Evolutionary conservation across 2,113 vertebrate species (phyloP).

Genomic region (Anthoscopus minutus): DNA sequence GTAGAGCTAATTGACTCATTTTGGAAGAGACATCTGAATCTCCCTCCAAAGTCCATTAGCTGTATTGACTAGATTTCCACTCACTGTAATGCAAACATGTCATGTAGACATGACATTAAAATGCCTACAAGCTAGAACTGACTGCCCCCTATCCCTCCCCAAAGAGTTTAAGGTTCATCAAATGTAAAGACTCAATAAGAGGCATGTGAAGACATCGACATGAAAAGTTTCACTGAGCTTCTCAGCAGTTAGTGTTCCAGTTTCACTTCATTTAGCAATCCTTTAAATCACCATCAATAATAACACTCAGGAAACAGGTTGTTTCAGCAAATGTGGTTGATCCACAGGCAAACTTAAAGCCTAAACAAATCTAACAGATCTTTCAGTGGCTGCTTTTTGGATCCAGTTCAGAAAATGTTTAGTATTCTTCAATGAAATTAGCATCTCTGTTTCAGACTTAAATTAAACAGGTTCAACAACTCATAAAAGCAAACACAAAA

Average conservation of each 20-base stretch:
- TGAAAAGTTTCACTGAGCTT: background rate
- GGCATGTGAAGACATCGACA: background rate
- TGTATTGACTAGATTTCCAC: background rate
- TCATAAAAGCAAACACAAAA: background rate
- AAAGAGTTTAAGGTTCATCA: background rate
- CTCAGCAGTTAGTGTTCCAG: background rate
- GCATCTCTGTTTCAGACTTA: background rate
- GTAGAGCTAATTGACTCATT: background rate
- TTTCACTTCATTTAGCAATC: constrained; percentile 11
- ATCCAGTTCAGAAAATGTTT: background rate
- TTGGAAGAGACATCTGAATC: background rate
- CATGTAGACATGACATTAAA: background rate
- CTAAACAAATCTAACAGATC: background rate
- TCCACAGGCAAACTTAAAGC: background rate
- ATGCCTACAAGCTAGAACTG: background rate
- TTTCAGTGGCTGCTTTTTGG: background rate
- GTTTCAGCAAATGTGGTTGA: background rate
- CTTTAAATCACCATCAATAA: background rate
- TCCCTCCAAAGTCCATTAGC: background rate
- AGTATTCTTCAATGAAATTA: background rate
- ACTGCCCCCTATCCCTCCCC: background rate
- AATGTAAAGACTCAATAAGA: background rate
- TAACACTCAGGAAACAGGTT: background rate
- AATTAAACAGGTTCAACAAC: background rate
- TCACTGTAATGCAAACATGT: background rate